Base-by-base conservation (phyloP, 2,797 vertebrate genomes). In the Etheostoma perlongum region DNA sequence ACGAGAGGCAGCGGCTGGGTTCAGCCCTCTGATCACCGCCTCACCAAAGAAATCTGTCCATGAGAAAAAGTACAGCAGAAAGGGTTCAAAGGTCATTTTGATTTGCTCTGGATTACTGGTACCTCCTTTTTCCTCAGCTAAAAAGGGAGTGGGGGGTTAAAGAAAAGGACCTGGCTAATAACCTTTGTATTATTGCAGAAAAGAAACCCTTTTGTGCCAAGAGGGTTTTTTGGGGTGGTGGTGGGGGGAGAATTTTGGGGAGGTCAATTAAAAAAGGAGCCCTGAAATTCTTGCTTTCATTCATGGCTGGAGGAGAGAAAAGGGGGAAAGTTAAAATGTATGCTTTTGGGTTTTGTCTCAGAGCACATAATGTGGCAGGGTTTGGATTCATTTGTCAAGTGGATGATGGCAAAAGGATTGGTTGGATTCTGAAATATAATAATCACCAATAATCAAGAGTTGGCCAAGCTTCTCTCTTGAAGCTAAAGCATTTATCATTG, bases 31-130 rank as follows among this genome's bases (percentile, higher is more conserved):
- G 96, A 96, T 96, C 95, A 96, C 82, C 89, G 93, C 85, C 91
- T 94, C 93, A 90, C 95, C 94, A 95, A 95, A 97, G 95, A 95
- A 95, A 95, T 91, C 92, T 85, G 92, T 91, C 93, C 95, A 96
- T 95, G 95, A 96, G 96, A 96, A 96, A 96, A 96, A 96, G 95
- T 96, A 96, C 95, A 96, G 93, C 93, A 94, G 93, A 95, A 95
- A 95, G 96, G 95, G 95, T 96, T 97, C 96, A 96, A 94, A 97
- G 97, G 96, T 97, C 96, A 94, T 94, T 95, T 96, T 96, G 94
- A 95, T 97, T 95, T 95, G 94, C 94, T 96, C 93, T 95, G 95
- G 95, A 96, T 96, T 95, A 95, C 95, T 94, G 95, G 91, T 87
- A 90, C 91, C 92, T 94, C 90, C 89, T 91, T 91, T 93, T 90